Conservation (phyloP, 2,888 invertebrate species). For the Rhorus exstirpatorius region DNA sequence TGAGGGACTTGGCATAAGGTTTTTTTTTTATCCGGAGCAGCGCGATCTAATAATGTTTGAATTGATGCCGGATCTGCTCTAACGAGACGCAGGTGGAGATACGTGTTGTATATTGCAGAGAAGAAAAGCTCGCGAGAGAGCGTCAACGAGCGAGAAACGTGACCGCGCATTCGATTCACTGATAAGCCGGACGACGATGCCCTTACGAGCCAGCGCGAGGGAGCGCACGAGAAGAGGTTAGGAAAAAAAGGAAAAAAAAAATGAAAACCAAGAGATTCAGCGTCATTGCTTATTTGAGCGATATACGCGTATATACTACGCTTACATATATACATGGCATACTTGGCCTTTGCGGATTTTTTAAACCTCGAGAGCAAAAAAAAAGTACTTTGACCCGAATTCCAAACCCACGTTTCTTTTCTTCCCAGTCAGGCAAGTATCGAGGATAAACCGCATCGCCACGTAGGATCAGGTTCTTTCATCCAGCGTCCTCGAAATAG, state of each 20-base stretch:
- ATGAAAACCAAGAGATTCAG: conserved; percentile 19
- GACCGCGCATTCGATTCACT: conserved; percentile 79
- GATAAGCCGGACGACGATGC: conserved; percentile 76
- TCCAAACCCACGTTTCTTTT: conserved; percentile 30
- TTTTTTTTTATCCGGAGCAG: neutral
- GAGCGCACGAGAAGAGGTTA: neutral
- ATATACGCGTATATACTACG: neutral
- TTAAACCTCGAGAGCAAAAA: conserved; percentile 1
- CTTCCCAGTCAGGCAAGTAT: conserved; percentile 29
- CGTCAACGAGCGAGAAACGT: conserved; percentile 73
- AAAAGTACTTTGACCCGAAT: conserved; percentile 53
- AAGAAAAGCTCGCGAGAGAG: conserved; percentile 70
- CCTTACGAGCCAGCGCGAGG: conserved; percentile 58
- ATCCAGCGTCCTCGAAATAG: conserved; percentile 40
- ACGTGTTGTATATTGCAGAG: conserved; percentile 49
- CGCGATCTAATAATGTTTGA: conserved; percentile 36
- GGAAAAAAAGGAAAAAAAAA: neutral
- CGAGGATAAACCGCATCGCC: conserved; percentile 37
- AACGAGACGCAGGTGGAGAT: conserved; percentile 77
- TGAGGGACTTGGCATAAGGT: conserved; percentile 25
- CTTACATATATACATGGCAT: too few species aligned
- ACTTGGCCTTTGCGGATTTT: neutral
- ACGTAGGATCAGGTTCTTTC: conserved; percentile 50
- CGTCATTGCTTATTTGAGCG: conserved; percentile 21
- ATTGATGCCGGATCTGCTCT: conserved; percentile 29